A percentile compares a stretch with the other conserved stretches of the same genome.
Conservation (phyloP, 2,888 invertebrate genomes). For the Leptopilina myrica region DNA sequence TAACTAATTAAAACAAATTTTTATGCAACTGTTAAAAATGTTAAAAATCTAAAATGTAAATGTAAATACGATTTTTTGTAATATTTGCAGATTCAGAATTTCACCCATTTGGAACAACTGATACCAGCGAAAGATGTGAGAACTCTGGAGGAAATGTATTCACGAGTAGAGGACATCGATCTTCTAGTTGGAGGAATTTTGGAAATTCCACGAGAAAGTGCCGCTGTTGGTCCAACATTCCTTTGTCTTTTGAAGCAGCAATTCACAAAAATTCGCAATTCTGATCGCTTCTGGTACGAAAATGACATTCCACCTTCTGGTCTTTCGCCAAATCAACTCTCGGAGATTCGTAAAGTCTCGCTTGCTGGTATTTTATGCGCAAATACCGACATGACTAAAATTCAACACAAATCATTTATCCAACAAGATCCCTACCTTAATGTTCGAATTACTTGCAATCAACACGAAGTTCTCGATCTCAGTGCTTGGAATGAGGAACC, state of each 20-base stretch:
- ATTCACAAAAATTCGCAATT: slow-evolving; percentile 88
- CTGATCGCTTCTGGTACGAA: slow-evolving; percentile 97
- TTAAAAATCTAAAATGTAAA: no score
- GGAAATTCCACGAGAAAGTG: slow-evolving; percentile 88
- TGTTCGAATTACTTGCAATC: slow-evolving; percentile 84
- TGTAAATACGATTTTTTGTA: no score
- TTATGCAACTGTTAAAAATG: not conserved
- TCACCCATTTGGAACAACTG: slow-evolving; percentile 61
- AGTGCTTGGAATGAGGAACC: slow-evolving; percentile 84
- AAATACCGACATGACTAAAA: slow-evolving; percentile 82
- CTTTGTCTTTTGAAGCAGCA: slow-evolving; percentile 91
- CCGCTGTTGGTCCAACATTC: slow-evolving; percentile 91
- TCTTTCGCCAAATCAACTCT: slow-evolving; percentile 85
- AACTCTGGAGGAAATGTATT: slow-evolving; percentile 70
- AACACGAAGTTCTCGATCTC: slow-evolving; percentile 83
- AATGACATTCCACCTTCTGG: slow-evolving; percentile 94
- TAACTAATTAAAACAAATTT: not conserved
- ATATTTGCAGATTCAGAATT: slow-evolving; percentile 59
- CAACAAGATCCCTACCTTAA: slow-evolving; percentile 91
- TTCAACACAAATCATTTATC: slow-evolving; percentile 93
- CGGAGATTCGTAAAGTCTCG: slow-evolving; percentile 88
- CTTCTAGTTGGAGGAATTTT: slow-evolving; percentile 89
- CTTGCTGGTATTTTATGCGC: slow-evolving; percentile 89
- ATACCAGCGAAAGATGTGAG: slow-evolving; percentile 61
- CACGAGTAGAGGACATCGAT: slow-evolving; percentile 88